These are phyloP conservation scores for Nematostella vectensis DNA, from an alignment of 92 coral and sea anemone genomes.

Conservation along the genomic window DNA sequence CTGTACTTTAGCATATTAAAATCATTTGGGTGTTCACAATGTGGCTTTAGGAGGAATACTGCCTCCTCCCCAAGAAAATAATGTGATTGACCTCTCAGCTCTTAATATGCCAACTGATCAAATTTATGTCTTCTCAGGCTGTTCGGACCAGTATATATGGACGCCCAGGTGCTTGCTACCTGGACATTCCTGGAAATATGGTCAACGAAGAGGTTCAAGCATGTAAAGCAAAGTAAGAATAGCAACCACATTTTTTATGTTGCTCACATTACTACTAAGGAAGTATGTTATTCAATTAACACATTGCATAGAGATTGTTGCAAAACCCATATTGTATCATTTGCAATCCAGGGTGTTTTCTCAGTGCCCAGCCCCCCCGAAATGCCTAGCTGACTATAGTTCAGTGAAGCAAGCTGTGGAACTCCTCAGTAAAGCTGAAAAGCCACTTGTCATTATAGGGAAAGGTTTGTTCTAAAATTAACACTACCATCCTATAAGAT, in stretches of 20 bases:
- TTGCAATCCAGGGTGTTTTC: not conserved
- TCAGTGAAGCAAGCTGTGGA: constrained; percentile 51
- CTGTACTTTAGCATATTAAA: no score
- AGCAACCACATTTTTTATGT: not conserved
- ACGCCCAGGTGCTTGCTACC: constrained; percentile 85
- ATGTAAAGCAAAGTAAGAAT: constrained; percentile 51
- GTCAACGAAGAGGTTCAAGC: constrained; percentile 53
- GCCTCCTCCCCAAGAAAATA: no score
- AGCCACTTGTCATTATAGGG: constrained; percentile 76
- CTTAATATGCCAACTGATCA: no score
- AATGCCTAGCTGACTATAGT: constrained; percentile 65
- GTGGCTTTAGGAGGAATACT: no score
- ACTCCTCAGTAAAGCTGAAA: constrained; percentile 51
- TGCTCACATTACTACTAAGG: not conserved
- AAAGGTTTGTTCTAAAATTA: constrained; percentile 81
- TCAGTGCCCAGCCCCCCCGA: constrained; percentile 55
- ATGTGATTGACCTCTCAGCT: no score
- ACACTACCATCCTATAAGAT: no score
- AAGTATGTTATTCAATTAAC: no score
- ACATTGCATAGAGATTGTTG: no score
- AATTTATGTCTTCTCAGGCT: constrained; percentile 75
- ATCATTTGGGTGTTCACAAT: no score
- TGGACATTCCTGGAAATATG: constrained; percentile 94
- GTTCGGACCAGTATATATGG: constrained; percentile 85
- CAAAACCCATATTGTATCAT: no score